Evolutionary conservation across 2,888 invertebrate genomes (phyloP).

Genomic region (Drosophila borborema): DNA sequence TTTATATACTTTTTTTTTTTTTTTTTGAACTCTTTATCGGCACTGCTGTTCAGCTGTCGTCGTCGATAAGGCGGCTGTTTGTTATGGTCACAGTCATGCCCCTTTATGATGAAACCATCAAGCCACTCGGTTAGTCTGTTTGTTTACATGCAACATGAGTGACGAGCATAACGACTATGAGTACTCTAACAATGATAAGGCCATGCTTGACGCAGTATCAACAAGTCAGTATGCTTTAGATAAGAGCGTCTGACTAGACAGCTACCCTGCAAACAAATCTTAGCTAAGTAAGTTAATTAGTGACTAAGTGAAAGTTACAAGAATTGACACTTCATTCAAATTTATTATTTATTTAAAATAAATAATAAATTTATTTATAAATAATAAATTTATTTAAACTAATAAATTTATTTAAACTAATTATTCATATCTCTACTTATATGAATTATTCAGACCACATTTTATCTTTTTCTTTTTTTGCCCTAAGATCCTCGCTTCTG

Average conservation of each 20-base stretch:
- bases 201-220: conserved; percentile 8
- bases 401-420: background rate
- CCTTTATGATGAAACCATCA: conserved; percentile 60
- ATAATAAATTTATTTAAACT: no score
- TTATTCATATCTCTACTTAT: background rate
- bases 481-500: background rate
- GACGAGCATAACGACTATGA: conserved; percentile 27
- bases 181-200: conserved; percentile 27
- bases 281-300: background rate
- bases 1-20: conserved; percentile 2
- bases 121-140: conserved; percentile 21
- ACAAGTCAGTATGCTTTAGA: conserved; percentile 5
- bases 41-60: conserved; percentile 13
- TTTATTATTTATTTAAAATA: background rate
- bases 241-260: background rate
- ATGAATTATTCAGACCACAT: background rate
- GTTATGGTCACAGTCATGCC: conserved; percentile 57
- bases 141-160: conserved; percentile 48
- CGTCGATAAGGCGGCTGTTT: conserved; percentile 37
- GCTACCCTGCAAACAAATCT: background rate
- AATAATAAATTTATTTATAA: no score
- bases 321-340: background rate
- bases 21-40: conserved; percentile 31
- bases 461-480: background rate
- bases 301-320: background rate